These are phyloP conservation scores for Phaonia tiefii DNA, from an alignment of 2,888 invertebrate genomes.

Conservation along the genomic window DNA sequence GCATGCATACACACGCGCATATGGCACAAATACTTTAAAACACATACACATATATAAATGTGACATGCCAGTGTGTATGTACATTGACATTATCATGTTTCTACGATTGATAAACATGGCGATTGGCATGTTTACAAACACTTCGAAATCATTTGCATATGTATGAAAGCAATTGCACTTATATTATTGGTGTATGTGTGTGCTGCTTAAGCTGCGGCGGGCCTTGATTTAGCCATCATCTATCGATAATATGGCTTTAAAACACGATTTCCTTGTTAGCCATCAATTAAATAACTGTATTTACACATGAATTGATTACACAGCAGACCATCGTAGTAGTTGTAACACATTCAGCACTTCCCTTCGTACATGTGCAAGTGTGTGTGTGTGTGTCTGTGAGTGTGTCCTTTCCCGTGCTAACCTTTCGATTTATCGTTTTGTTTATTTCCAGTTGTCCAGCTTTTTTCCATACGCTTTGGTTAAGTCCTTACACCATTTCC, in stretches of 20 bases:
- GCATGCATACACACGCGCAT: conserved; percentile 1
- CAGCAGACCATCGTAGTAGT: conserved; percentile 42
- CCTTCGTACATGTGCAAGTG: not conserved
- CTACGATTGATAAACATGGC: conserved; percentile 61
- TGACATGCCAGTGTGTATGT: not conserved
- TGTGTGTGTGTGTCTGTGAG: conserved; percentile 11
- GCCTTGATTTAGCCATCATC: not conserved
- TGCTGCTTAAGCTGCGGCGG: not conserved
- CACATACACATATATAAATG: not conserved
- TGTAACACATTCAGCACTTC: conserved; percentile 4
- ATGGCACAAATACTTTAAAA: not conserved
- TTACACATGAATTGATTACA: conserved; percentile 61
- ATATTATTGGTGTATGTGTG: conserved; percentile 32
- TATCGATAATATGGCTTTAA: not conserved
- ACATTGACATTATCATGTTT: conserved; percentile 48
- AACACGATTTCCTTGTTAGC: conserved; percentile 59
- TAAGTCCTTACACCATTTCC: conserved; percentile 49
- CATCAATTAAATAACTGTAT: conserved; percentile 68
- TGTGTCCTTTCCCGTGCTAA: conserved; percentile 28
- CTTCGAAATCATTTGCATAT: conserved; percentile 7
- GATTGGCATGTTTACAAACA: conserved; percentile 58
- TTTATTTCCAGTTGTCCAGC: conserved; percentile 17
- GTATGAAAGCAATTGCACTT: conserved; percentile 23
- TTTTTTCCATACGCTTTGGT: conserved; percentile 21
- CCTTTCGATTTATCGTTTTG: conserved; percentile 53